These are phyloP conservation scores for Catocala sponsa DNA, from an alignment of 2,888 invertebrate genomes.

Conservation along the genomic window DNA sequence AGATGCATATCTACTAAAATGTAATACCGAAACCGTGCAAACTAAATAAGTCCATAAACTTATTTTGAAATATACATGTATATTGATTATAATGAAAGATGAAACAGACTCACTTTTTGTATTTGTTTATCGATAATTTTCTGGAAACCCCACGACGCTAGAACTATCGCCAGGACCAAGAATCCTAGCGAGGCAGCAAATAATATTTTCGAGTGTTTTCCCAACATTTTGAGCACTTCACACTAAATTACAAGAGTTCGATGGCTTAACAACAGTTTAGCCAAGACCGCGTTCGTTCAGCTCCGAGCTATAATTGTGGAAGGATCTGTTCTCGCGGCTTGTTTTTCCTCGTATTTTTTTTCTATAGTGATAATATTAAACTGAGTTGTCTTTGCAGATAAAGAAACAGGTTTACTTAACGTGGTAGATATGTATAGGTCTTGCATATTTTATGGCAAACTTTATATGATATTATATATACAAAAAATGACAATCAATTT, in stretches of 20 bases:
- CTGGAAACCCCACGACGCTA: slow-evolving; percentile 84
- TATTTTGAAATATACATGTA: neutral
- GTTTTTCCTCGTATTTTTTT: slow-evolving; percentile 43
- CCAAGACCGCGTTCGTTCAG: slow-evolving; percentile 51
- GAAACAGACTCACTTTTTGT: slow-evolving; percentile 73
- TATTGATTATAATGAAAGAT: neutral
- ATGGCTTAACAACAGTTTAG: slow-evolving; percentile 6
- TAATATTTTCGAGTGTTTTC: slow-evolving; percentile 69
- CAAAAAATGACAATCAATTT: slow-evolving; percentile 8
- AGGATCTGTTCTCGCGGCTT: slow-evolving; percentile 43
- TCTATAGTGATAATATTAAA: slow-evolving; percentile 17
- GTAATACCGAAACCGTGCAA: neutral
- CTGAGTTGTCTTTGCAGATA: slow-evolving; percentile 12
- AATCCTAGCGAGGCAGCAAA: slow-evolving; percentile 71
- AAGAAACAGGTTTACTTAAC: slow-evolving; percentile 39
- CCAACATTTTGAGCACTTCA: slow-evolving; percentile 66
- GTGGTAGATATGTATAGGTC: neutral
- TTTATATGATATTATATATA: neutral
- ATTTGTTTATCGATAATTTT: slow-evolving; percentile 79
- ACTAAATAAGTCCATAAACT: neutral
- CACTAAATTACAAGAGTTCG: neutral
- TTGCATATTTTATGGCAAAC: neutral
- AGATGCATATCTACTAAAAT: neutral
- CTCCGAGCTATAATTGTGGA: slow-evolving; percentile 51
- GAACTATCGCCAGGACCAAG: slow-evolving; percentile 72